A percentile compares a stretch with the other conserved stretches of the same genome.
These are phyloP conservation scores for Corticium candelabrum DNA, from an alignment of 37 sponge, comb jelly and placozoan species.

Conservation along the genomic window DNA sequence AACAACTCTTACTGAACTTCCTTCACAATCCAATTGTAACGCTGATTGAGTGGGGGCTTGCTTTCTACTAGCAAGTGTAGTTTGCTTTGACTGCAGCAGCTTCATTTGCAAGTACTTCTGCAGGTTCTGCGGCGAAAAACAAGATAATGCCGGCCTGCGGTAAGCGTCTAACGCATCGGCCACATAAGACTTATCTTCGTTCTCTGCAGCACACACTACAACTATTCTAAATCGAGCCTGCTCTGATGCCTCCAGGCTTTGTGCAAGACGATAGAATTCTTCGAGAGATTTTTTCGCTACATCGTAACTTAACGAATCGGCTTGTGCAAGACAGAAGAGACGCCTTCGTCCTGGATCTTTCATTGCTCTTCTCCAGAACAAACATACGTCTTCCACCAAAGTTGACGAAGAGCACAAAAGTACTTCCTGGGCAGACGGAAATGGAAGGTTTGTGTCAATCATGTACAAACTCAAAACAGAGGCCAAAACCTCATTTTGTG, in stretches of 20 bases:
- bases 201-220: background rate
- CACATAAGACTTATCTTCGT: background rate
- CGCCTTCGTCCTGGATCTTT: background rate
- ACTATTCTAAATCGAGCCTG: background rate
- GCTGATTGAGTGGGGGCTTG: background rate
- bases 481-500: background rate
- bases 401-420: background rate
- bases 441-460: background rate
- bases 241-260: background rate
- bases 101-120: background rate
- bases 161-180: background rate
- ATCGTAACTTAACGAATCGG: background rate
- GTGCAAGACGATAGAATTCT: background rate
- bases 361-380: background rate
- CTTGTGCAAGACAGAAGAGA: constrained; percentile 3
- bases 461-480: background rate
- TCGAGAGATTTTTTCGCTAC: background rate
- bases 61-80: background rate
- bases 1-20: background rate
- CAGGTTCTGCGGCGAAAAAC: background rate
- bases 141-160: constrained; percentile 7
- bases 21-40: background rate
- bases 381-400: background rate
- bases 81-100: background rate
- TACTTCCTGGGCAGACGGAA: constrained; percentile 1